Conservation (phyloP, 2,888 invertebrate species). For the Perdita meconis region DNA sequence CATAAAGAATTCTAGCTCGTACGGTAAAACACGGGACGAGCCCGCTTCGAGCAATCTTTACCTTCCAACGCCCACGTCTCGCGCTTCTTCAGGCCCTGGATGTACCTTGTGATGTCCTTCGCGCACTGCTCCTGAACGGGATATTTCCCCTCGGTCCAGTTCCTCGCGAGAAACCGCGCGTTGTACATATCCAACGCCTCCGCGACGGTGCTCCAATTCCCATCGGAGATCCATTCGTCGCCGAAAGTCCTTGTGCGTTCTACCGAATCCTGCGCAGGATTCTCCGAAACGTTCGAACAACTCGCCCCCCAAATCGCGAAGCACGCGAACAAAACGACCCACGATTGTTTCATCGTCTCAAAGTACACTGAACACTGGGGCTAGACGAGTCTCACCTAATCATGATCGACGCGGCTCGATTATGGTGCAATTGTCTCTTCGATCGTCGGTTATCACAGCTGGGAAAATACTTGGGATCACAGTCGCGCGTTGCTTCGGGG, state of each 20-base stretch:
- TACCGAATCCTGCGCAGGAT: slow-evolving; percentile 39
- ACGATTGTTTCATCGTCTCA: slow-evolving; percentile 16
- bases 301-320: slow-evolving; percentile 20
- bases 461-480: slow-evolving; percentile 22
- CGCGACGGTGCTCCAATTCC: slow-evolving; percentile 78
- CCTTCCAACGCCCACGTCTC: slow-evolving; percentile 83
- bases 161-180: slow-evolving; percentile 78
- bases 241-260: slow-evolving; percentile 74
- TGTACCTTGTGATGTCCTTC: slow-evolving; percentile 78
- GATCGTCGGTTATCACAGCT: slow-evolving; percentile 27
- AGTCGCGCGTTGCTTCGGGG: background rate
- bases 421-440: no score
- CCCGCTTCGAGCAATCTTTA: no score
- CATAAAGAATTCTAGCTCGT: slow-evolving; percentile 69
- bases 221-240: slow-evolving; percentile 19
- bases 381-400: background rate
- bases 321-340: slow-evolving; percentile 30
- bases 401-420: slow-evolving; percentile 18
- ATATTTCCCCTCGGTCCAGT: slow-evolving; percentile 85
- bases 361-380: background rate
- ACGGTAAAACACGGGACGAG: no score
- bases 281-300: slow-evolving; percentile 21
- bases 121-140: slow-evolving; percentile 74
- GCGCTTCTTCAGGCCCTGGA: slow-evolving; percentile 76
- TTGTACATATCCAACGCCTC: slow-evolving; percentile 80